Evolutionary conservation across 2,113 vertebrate genomes (phyloP).

Genomic region (Sylvietta virens): DNA sequence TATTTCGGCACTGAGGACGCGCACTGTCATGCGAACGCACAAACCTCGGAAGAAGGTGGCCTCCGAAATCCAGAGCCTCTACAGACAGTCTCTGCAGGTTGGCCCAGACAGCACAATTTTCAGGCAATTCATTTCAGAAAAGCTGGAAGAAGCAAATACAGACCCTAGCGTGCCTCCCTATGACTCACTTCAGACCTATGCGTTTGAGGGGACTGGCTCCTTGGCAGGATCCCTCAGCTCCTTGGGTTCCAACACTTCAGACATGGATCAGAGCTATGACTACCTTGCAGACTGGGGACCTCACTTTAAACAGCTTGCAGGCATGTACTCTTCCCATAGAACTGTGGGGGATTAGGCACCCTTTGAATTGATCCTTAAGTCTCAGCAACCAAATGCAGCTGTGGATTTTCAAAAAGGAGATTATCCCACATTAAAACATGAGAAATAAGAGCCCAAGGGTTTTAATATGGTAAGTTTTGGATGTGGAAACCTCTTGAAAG

Average conservation of each 20-base stretch:
- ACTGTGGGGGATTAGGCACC: not conserved
- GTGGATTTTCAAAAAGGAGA: not conserved
- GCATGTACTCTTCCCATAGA: slow-evolving; percentile 59
- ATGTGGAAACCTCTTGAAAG: not conserved
- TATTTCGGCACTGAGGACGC: slow-evolving; percentile 72
- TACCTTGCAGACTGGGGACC: slow-evolving; percentile 67
- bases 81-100: slow-evolving; percentile 82
- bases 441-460: not conserved
- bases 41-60: slow-evolving; percentile 60
- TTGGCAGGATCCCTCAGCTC: slow-evolving; percentile 88
- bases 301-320: slow-evolving; percentile 70
- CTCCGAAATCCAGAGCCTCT: slow-evolving; percentile 78
- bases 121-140: slow-evolving; percentile 85
- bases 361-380: not conserved
- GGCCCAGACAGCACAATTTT: slow-evolving; percentile 86
- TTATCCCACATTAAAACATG: not conserved
- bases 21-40: slow-evolving; percentile 44
- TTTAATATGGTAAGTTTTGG: not conserved
- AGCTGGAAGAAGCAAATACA: slow-evolving; percentile 82
- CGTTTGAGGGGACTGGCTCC: slow-evolving; percentile 86
- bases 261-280: slow-evolving; percentile 62
- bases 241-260: slow-evolving; percentile 68
- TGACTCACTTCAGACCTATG: slow-evolving; percentile 83
- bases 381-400: not conserved
- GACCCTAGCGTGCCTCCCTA: slow-evolving; percentile 82